Conservation (phyloP, 2,888 invertebrate species). For the Mellilla xanthometata region DNA sequence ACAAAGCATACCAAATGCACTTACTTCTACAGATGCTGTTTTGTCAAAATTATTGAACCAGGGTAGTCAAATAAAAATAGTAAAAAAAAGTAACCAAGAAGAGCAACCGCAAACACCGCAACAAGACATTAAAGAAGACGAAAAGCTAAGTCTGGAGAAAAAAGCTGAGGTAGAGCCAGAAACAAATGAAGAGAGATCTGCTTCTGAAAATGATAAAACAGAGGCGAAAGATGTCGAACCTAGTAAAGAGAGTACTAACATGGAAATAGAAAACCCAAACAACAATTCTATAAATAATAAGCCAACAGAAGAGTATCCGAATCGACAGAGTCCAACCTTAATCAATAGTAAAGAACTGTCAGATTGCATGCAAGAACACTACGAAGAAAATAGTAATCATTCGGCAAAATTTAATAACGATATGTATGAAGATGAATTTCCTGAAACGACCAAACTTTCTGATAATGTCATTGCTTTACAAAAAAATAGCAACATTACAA, state of each 20-base stretch:
- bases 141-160: conserved; percentile 14
- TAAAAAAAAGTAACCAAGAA: conserved; percentile 49
- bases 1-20: conserved; percentile 25
- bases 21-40: conserved; percentile 55
- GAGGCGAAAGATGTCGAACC: neutral
- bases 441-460: neutral
- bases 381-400: conserved; percentile 18
- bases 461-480: conserved; percentile 18
- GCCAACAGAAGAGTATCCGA: neutral
- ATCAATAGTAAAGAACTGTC: neutral
- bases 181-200: neutral
- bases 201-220: neutral
- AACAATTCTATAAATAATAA: conserved; percentile 1
- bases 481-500: conserved; percentile 23
- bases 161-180: conserved; percentile 9
- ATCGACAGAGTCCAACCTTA: conserved; percentile 5
- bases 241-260: conserved; percentile 5
- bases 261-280: neutral
- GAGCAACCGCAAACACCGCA: conserved; percentile 8
- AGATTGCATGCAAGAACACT: neutral
- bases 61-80: conserved; percentile 69
- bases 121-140: conserved; percentile 18
- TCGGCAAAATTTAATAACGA: conserved; percentile 13
- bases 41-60: conserved; percentile 66
- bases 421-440: neutral